Evolutionary conservation across 2,888 invertebrate species (phyloP).

Genomic region (Chouioia cunea): DNA sequence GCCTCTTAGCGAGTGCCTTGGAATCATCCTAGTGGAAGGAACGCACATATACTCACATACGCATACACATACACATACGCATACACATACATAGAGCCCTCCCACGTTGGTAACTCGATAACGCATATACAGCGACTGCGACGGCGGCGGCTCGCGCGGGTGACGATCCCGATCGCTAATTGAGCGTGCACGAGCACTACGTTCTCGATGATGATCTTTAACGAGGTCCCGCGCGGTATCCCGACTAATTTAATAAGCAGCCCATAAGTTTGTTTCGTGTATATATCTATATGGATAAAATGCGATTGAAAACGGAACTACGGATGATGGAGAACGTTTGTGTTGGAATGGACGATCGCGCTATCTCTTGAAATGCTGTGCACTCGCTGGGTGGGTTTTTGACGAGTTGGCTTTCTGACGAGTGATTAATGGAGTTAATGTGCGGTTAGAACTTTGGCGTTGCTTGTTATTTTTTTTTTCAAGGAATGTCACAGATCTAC

Average conservation of each 20-base stretch:
- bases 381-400: too few relatives aligned
- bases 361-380: background rate
- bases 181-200: constrained; percentile 60
- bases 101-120: constrained; percentile 24
- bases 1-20: constrained; percentile 67
- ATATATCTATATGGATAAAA: constrained; percentile 6
- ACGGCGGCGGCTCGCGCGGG: constrained; percentile 53
- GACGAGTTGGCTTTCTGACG: constrained; percentile 2
- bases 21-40: constrained; percentile 66
- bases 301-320: constrained; percentile 34
- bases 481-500: background rate
- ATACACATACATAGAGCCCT: constrained; percentile 8
- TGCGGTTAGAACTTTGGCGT: background rate
- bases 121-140: too few relatives aligned
- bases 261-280: too few relatives aligned
- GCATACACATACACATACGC: background rate
- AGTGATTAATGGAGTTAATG: constrained; percentile 29
- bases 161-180: constrained; percentile 67
- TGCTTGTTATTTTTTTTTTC: background rate
- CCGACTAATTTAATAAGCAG: constrained; percentile 58
- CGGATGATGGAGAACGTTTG: constrained; percentile 12
- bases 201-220: constrained; percentile 61
- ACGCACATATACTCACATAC: constrained; percentile 64
- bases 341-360: too few relatives aligned
- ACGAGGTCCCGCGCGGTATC: constrained; percentile 58